phyloP scores from a whole-genome alignment of 2,797 vertebrate species.

The Octomys mimax region DNA sequence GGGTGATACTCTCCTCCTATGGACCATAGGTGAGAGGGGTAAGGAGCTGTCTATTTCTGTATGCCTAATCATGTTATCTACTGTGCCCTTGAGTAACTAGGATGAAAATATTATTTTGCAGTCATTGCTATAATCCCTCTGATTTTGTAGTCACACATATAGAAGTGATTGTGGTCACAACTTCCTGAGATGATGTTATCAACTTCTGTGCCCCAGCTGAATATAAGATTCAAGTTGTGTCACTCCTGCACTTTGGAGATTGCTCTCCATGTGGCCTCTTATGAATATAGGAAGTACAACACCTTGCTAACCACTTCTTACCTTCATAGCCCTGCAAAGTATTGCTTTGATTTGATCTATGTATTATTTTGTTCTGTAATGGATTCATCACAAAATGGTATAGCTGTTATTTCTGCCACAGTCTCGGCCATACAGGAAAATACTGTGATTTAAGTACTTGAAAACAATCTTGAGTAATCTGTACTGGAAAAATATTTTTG shows the following conservation, averaged over 20 bases:
- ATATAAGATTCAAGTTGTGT: background rate
- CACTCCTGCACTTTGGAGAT: background rate
- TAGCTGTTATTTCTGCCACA: background rate
- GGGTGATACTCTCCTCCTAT: background rate
- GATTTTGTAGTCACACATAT: background rate
- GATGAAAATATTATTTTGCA: background rate
- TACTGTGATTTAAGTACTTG: background rate
- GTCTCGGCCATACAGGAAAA: background rate
- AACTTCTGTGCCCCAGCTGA: background rate
- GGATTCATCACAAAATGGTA: background rate
- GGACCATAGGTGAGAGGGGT: background rate
- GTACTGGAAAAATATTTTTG: constrained; percentile 1
- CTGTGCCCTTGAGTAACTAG: background rate
- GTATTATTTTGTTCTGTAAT: constrained; percentile 9
- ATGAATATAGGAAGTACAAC: background rate
- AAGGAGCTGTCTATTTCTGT: background rate
- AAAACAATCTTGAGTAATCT: background rate
- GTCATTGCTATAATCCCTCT: background rate
- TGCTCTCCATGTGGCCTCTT: background rate
- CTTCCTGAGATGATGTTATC: background rate
- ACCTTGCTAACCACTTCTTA: background rate
- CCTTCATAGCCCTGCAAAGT: background rate
- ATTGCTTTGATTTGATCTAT: background rate
- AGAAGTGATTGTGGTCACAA: background rate
- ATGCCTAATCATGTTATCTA: background rate